Percentiles rank a stretch among this genome's conserved stretches.
Conservation (phyloP, 1,140 invertebrate genomes). For the Pomacea maculata region DNA sequence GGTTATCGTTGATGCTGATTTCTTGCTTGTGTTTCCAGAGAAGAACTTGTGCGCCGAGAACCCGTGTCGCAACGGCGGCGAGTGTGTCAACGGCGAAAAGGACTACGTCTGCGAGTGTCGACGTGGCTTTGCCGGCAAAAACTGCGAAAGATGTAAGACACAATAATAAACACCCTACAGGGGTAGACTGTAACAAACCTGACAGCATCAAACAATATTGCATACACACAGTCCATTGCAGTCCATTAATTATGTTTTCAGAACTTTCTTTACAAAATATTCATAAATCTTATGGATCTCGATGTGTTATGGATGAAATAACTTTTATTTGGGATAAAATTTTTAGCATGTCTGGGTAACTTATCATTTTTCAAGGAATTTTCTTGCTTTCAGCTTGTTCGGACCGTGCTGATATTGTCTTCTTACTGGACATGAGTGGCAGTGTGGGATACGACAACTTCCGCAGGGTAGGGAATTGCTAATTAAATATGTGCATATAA, state of each 20-base stretch:
- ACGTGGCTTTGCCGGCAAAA: conserved; percentile 77
- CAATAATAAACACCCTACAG: too few species aligned
- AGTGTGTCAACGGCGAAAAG: conserved; percentile 91
- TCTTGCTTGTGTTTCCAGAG: conserved; percentile 35
- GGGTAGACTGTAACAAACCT: background rate
- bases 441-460: conserved; percentile 55
- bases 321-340: too few species aligned
- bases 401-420: conserved; percentile 51
- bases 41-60: conserved; percentile 41
- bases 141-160: conserved; percentile 53
- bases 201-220: background rate
- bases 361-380: too few species aligned
- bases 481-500: too few species aligned
- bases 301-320: too few species aligned
- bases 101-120: conserved; percentile 85
- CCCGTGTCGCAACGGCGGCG: conserved; percentile 91
- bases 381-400: conserved; percentile 39
- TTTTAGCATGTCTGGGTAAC: too few species aligned
- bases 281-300: too few species aligned
- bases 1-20: too few species aligned
- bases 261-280: too few species aligned
- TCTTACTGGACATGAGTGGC: conserved; percentile 57
- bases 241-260: too few species aligned
- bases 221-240: too few species aligned
- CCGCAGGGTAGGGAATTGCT: conserved; percentile 16